These are phyloP conservation scores for Diorhabda elongata DNA, from an alignment of 1,140 invertebrate species.

Conservation along the genomic window DNA sequence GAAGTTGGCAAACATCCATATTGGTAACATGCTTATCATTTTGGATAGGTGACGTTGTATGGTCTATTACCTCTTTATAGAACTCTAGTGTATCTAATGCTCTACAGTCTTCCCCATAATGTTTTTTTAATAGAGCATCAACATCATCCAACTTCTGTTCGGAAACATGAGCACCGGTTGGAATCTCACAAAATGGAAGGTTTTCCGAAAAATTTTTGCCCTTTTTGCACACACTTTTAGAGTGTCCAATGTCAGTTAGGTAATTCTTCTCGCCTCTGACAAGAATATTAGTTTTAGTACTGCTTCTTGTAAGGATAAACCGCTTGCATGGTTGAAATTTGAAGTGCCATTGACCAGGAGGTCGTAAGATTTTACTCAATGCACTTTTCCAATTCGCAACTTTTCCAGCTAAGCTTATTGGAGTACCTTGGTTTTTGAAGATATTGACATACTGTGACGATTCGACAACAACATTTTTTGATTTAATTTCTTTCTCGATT, in stretches of 20 bases:
- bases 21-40: too few relatives aligned
- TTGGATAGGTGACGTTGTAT: too few relatives aligned
- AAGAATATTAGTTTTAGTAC: background rate
- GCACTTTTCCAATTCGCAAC: conserved; percentile 19
- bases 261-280: conserved; percentile 12
- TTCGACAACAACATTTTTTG: too few relatives aligned
- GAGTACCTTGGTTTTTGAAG: too few relatives aligned
- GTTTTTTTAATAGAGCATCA: conserved; percentile 7
- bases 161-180: background rate
- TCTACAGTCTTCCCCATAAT: conserved; percentile 13
- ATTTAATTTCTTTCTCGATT: too few relatives aligned
- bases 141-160: conserved; percentile 7
- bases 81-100: too few relatives aligned
- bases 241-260: background rate
- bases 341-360: conserved; percentile 17
- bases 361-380: conserved; percentile 5
- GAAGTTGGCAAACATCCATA: too few relatives aligned
- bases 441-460: too few relatives aligned
- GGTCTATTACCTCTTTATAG: too few relatives aligned
- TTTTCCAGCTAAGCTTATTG: too few relatives aligned
- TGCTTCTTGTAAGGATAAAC: conserved; percentile 15
- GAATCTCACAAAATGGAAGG: background rate
- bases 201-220: background rate
- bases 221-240: conserved; percentile 16
- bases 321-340: conserved; percentile 15